Percentiles rank a stretch among this genome's conserved stretches.
These are phyloP conservation scores for Campylomormyrus numenius DNA, from an alignment of 2,113 vertebrate genomes.

Conservation along the genomic window DNA sequence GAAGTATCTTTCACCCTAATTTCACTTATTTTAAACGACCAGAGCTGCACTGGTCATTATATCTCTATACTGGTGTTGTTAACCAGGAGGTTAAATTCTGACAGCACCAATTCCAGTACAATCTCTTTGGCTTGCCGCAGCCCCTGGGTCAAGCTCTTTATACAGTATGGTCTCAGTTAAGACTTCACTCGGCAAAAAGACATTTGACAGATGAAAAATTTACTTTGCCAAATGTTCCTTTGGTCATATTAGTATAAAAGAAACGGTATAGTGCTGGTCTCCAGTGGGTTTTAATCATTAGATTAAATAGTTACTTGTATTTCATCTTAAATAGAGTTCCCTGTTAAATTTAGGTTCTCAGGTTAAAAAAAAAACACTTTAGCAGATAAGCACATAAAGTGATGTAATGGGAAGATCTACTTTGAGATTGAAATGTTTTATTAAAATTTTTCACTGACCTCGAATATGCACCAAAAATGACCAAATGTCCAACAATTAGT, in stretches of 20 bases:
- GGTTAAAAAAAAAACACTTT: background rate
- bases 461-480: background rate
- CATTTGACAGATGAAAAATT: background rate
- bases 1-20: background rate
- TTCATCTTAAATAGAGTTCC: background rate
- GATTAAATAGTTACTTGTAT: background rate
- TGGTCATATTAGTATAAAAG: background rate
- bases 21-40: background rate
- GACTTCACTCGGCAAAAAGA: background rate
- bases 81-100: background rate
- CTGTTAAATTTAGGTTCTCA: background rate
- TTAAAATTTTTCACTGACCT: background rate
- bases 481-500: background rate
- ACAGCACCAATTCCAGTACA: background rate
- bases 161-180: background rate
- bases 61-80: background rate
- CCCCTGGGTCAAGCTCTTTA: background rate
- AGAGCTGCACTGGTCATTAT: background rate
- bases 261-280: background rate
- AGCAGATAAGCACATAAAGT: background rate
- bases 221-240: background rate
- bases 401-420: background rate
- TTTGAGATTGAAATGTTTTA: background rate
- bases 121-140: background rate
- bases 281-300: background rate